Evolutionary conservation across 2,888 invertebrate genomes (phyloP).

Genomic region (Alsophila aescularia): DNA sequence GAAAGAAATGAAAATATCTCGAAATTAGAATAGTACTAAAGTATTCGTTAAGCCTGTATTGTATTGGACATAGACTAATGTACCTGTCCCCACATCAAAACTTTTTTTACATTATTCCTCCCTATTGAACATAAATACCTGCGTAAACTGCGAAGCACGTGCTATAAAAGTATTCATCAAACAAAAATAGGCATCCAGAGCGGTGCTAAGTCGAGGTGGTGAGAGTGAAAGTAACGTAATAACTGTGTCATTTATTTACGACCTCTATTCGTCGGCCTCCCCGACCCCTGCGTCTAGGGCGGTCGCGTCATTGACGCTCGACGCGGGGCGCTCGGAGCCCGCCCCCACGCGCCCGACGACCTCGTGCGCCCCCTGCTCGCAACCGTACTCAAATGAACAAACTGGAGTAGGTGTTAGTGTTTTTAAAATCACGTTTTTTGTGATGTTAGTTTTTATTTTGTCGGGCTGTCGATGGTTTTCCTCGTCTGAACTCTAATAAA

Average conservation of each 20-base stretch:
- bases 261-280: constrained; percentile 36
- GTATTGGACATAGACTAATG: no score
- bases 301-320: constrained; percentile 32
- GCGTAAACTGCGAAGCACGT: background rate
- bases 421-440: background rate
- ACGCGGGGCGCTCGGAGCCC: constrained; percentile 9
- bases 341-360: constrained; percentile 5
- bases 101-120: no score
- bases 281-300: constrained; percentile 38
- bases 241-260: constrained; percentile 38
- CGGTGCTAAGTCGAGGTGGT: constrained; percentile 7
- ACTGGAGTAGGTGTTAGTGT: background rate
- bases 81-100: no score
- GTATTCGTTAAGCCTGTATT: no score
- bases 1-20: no score
- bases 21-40: no score
- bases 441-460: no score
- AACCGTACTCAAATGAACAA: constrained; percentile 9
- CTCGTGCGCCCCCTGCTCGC: background rate
- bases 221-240: constrained; percentile 27
- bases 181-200: background rate
- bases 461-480: no score
- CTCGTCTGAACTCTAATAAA: no score
- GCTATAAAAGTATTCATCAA: constrained; percentile 12
- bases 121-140: no score